phyloP scores from a whole-genome alignment of 2,888 invertebrate genomes.

The Euplagia quadripunctaria region DNA sequence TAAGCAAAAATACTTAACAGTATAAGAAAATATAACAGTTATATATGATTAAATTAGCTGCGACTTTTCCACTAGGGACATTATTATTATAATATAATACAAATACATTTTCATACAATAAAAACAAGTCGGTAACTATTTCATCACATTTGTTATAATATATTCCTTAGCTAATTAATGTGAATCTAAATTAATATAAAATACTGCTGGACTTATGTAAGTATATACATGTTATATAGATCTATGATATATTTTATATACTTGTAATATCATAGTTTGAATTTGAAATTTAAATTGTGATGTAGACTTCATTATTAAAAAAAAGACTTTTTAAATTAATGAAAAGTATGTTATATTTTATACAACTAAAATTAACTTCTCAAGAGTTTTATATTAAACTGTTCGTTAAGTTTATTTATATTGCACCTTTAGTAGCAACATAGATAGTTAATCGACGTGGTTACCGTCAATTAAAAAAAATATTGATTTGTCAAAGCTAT shows the following conservation, averaged over 20 bases:
- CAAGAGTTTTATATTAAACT: too few species aligned
- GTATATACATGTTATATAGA: not conserved
- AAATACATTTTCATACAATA: not conserved
- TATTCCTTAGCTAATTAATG: not conserved
- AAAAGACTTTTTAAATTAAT: too few species aligned
- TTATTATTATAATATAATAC: not conserved
- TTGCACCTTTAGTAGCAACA: too few species aligned
- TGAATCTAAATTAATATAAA: constrained; percentile 6
- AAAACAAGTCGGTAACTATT: constrained; percentile 59
- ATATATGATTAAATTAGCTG: constrained; percentile 33
- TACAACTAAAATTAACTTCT: too few species aligned
- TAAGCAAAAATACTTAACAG: constrained; percentile 11
- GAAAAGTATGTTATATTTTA: too few species aligned
- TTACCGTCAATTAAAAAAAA: too few species aligned
- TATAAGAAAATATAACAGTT: constrained; percentile 2
- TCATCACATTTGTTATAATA: constrained; percentile 56
- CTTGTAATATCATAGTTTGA: not conserved
- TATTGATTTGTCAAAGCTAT: too few species aligned
- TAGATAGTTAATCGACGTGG: too few species aligned
- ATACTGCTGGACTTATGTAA: constrained; percentile 20
- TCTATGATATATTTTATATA: not conserved
- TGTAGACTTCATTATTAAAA: too few species aligned
- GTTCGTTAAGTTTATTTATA: too few species aligned
- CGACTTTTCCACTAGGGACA: constrained; percentile 19
- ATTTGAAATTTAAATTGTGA: too few species aligned